Evolutionary conservation across 2,113 vertebrate species (phyloP).

Genomic region (Oenanthe melanoleuca): DNA sequence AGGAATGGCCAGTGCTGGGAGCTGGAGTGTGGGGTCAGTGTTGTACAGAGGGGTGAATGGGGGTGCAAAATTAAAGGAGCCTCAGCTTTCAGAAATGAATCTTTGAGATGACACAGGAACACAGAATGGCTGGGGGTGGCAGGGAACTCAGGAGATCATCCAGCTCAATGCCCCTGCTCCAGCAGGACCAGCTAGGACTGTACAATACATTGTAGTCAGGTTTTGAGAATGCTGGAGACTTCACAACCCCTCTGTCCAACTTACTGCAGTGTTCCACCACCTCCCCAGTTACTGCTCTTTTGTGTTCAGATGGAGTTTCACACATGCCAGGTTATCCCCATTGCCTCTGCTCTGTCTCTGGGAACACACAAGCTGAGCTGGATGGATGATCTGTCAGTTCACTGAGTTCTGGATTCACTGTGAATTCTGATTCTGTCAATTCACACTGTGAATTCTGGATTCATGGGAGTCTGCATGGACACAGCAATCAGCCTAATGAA

Average conservation of each 20-base stretch:
- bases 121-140: neutral
- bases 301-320: neutral
- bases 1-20: neutral
- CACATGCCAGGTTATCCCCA: fast-evolving
- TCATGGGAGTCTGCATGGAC: neutral
- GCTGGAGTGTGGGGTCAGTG: neutral
- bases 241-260: neutral
- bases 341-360: neutral
- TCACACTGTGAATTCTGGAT: neutral
- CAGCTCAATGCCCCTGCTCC: neutral
- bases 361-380: neutral
- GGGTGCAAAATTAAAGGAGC: neutral
- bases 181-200: neutral
- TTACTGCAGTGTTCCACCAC: neutral
- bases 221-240: neutral
- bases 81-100: neutral
- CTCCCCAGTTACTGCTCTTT: neutral
- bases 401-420: neutral
- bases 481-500: neutral
- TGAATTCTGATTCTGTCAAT: neutral
- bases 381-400: neutral
- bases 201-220: neutral
- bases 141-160: neutral
- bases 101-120: neutral
- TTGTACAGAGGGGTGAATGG: neutral